These are phyloP conservation scores for Atherinomorus stipes DNA, from an alignment of 2,113 vertebrate genomes.

Conservation along the genomic window DNA sequence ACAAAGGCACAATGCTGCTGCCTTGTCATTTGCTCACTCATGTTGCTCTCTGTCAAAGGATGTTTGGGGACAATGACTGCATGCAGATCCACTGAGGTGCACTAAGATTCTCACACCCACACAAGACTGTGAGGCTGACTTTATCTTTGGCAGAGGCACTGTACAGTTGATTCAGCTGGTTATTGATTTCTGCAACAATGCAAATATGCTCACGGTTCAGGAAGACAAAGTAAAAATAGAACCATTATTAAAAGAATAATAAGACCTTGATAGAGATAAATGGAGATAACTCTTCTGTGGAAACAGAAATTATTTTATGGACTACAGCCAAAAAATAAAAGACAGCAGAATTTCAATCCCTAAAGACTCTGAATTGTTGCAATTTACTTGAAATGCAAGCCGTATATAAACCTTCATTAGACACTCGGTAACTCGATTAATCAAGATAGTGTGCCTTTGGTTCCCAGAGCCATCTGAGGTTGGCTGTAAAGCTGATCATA, in stretches of 20 bases:
- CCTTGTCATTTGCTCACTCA: slow-evolving; percentile 38
- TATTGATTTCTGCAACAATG: slow-evolving; percentile 39
- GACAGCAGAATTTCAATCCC: neutral
- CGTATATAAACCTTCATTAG: slow-evolving; percentile 50
- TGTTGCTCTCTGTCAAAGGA: slow-evolving; percentile 46
- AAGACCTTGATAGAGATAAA: slow-evolving; percentile 5
- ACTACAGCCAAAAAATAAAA: neutral
- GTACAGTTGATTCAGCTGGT: slow-evolving; percentile 5
- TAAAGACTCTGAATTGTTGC: slow-evolving; percentile 16
- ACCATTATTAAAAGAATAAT: slow-evolving; percentile 20
- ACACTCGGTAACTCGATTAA: slow-evolving; percentile 49
- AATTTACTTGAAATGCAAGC: slow-evolving; percentile 50
- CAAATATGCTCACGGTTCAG: slow-evolving; percentile 30
- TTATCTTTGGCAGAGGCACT: neutral
- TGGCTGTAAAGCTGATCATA: slow-evolving; percentile 36
- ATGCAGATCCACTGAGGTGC: slow-evolving; percentile 30
- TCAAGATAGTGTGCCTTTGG: slow-evolving; percentile 42
- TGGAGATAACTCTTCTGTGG: slow-evolving; percentile 9
- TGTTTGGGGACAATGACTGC: slow-evolving; percentile 21
- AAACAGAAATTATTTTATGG: slow-evolving; percentile 13
- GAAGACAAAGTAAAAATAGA: slow-evolving; percentile 18
- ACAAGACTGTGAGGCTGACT: slow-evolving; percentile 1
- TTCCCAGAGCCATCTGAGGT: slow-evolving; percentile 40
- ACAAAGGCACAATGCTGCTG: slow-evolving; percentile 42
- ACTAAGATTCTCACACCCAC: slow-evolving; percentile 23